phyloP scores from a whole-genome alignment of 2,113 vertebrate species.

The Anthoscopus minutus region DNA sequence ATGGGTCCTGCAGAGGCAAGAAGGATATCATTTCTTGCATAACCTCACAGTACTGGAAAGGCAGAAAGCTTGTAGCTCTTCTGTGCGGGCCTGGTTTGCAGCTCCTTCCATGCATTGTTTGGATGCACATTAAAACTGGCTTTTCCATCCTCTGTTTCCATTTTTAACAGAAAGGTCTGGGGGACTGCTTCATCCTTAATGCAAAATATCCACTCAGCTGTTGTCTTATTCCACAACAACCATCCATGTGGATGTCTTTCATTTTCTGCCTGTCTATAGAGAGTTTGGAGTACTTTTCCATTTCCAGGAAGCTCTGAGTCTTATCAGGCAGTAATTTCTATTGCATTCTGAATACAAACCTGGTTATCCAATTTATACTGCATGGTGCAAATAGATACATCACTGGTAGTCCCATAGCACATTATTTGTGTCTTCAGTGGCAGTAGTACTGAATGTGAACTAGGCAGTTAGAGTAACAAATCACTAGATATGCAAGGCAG shows the following conservation, averaged over 20 bases:
- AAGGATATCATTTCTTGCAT: neutral
- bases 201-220: neutral
- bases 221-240: neutral
- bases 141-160: neutral
- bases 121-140: neutral
- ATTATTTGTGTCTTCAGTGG: neutral
- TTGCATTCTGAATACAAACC: neutral
- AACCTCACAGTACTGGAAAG: neutral
- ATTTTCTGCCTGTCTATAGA: neutral
- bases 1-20: neutral
- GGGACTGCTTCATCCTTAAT: neutral
- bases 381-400: neutral
- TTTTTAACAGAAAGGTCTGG: neutral
- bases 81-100: neutral
- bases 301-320: neutral
- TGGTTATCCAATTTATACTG: neutral
- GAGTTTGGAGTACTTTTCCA: neutral
- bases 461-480: neutral
- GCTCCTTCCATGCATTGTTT: neutral
- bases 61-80: neutral
- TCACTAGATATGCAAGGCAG: neutral
- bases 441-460: neutral
- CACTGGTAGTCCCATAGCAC: neutral
- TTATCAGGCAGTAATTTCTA: neutral
- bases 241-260: neutral